Conservation (phyloP, 35 echinoderm and acorn worm species). For the Ophiothrix spiculata region DNA sequence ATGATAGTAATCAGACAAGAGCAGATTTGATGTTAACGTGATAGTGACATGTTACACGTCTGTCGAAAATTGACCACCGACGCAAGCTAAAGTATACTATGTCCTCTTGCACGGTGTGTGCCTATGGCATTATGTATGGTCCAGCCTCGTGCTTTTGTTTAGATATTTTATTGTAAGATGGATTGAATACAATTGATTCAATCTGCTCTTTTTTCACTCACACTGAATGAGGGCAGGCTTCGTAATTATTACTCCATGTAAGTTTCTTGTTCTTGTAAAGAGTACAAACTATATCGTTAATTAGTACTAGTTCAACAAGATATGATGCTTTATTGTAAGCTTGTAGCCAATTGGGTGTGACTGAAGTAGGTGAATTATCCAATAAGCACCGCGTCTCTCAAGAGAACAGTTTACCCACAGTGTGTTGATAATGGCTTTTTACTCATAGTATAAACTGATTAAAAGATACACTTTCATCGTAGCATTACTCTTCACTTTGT, state of each 20-base stretch:
- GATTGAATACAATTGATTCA: conserved; percentile 11
- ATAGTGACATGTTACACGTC: neutral
- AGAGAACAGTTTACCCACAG: neutral
- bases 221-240: neutral
- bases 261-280: neutral
- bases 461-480: neutral
- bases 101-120: neutral
- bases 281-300: neutral
- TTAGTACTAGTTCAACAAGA: neutral
- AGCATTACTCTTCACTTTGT: neutral
- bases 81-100: neutral
- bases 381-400: neutral
- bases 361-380: neutral
- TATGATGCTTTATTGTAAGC: neutral
- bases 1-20: neutral
- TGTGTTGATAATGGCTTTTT: conserved; percentile 4
- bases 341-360: conserved; percentile 5
- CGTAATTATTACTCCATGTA: neutral
- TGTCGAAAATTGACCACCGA: neutral
- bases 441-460: neutral
- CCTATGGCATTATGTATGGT: neutral
- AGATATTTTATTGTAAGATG: conserved; percentile 8
- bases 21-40: neutral
- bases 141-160: conserved; percentile 12
- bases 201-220: neutral